Conservation (phyloP, 1,140 invertebrate species). For the Cryptotermes secundus region DNA sequence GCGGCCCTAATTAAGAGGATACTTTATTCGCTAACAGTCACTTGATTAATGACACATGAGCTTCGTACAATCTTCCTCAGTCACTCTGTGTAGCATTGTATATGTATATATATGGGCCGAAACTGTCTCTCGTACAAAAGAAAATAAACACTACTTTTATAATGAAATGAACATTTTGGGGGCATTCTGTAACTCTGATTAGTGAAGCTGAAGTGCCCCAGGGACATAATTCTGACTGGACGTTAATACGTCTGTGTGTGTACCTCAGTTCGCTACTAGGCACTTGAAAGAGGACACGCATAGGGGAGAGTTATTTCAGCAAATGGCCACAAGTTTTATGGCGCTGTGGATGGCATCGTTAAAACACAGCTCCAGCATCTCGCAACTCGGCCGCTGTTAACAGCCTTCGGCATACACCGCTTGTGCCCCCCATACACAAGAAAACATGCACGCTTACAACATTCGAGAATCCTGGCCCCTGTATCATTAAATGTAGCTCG, state of each 20-base stretch:
- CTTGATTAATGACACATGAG: too few relatives aligned
- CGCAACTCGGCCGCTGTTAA: not conserved
- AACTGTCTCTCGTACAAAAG: too few relatives aligned
- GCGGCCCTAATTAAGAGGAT: too few relatives aligned
- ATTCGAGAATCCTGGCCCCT: not conserved
- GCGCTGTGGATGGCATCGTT: constrained; percentile 29
- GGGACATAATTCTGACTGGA: not conserved
- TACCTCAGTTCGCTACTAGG: not conserved
- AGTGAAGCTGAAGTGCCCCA: not conserved
- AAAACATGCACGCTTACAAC: not conserved
- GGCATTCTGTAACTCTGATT: not conserved
- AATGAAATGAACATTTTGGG: not conserved
- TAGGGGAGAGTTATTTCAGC: constrained; percentile 26
- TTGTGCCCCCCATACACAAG: not conserved
- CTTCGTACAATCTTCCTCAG: too few relatives aligned
- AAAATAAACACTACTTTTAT: not conserved
- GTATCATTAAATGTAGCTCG: too few relatives aligned
- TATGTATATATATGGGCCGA: too few relatives aligned
- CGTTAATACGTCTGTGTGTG: not conserved
- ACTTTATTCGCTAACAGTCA: too few relatives aligned
- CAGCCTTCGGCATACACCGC: not conserved
- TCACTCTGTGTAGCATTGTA: too few relatives aligned
- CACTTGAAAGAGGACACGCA: not conserved
- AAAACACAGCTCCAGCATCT: not conserved
- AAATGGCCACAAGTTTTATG: constrained; percentile 23